Conservation (phyloP, 1,140 invertebrate genomes). For the Capitella teleta region DNA sequence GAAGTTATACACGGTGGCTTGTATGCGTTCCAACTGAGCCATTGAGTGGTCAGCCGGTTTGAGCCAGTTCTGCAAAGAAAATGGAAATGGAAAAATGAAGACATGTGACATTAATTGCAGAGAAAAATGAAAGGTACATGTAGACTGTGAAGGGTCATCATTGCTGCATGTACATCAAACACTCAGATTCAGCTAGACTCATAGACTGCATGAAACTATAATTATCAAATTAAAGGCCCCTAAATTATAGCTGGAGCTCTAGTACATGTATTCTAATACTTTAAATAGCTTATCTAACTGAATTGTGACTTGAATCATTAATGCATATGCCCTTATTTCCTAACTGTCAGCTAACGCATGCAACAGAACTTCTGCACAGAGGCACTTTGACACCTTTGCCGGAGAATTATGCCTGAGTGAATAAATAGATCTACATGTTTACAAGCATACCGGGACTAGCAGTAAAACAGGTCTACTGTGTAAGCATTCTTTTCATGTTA, state of each 20-base stretch:
- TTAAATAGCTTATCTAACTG: not conserved
- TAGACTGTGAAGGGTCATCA: not conserved
- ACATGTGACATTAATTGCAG: not conserved
- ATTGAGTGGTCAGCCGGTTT: not conserved
- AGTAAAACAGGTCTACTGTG: no score
- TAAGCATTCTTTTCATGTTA: no score
- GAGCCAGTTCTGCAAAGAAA: slow-evolving; percentile 2
- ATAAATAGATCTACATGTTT: no score
- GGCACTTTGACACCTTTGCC: no score
- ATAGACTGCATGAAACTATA: not conserved
- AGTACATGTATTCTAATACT: no score
- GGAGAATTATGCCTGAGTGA: no score
- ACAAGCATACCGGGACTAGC: no score
- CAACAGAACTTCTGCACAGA: no score
- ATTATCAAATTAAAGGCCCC: not conserved
- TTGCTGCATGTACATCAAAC: not conserved
- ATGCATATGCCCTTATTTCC: no score
- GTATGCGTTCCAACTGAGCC: not conserved
- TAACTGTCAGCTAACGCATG: no score
- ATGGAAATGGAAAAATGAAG: not conserved
- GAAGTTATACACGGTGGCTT: not conserved
- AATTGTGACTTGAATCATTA: no score
- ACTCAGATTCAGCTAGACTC: not conserved
- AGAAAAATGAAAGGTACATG: not conserved
- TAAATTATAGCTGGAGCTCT: slow-evolving; percentile 1